phyloP scores from a whole-genome alignment of 2,113 vertebrate genomes.

The Sporophila hypoxantha region DNA sequence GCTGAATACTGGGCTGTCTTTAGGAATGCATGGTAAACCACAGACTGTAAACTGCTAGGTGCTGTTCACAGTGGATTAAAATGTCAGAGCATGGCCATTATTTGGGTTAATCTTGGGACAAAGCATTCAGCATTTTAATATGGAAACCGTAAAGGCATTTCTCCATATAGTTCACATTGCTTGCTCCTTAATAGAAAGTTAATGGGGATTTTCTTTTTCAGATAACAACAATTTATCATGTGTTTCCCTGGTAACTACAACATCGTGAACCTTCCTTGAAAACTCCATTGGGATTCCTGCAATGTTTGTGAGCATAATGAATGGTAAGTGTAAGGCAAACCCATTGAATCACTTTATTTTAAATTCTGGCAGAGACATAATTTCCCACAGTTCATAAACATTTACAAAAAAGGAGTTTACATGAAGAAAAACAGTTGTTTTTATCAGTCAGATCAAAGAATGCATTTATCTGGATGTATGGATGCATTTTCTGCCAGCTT shows the following conservation, averaged over 20 bases:
- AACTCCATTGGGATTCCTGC: constrained; percentile 21
- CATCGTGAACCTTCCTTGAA: constrained; percentile 11
- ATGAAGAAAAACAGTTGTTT: constrained; percentile 47
- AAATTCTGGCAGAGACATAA: constrained; percentile 51
- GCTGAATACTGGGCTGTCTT: neutral
- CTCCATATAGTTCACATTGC: neutral
- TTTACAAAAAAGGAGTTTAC: constrained; percentile 46
- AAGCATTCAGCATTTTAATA: constrained; percentile 11
- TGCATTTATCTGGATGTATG: constrained; percentile 16
- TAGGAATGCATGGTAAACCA: neutral
- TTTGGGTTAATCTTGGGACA: constrained; percentile 29
- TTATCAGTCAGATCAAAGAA: constrained; percentile 52
- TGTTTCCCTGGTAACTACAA: constrained; percentile 54
- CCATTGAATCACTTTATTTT: constrained; percentile 39
- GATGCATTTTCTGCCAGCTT: neutral
- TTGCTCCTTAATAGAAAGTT: constrained; percentile 43
- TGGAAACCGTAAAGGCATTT: neutral
- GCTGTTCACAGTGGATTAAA: constrained; percentile 1
- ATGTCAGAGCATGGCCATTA: neutral
- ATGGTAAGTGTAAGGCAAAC: constrained; percentile 40
- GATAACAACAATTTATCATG: constrained; percentile 38
- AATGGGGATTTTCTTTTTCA: constrained; percentile 47
- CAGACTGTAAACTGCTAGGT: neutral
- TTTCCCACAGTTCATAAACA: constrained; percentile 59
- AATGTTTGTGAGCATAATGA: constrained; percentile 40